Evolutionary conservation across 2,113 vertebrate genomes (phyloP), one percentile per base, ranked within the genome.

Genomic region (Tympanuchus pallidicinctus): DNA sequence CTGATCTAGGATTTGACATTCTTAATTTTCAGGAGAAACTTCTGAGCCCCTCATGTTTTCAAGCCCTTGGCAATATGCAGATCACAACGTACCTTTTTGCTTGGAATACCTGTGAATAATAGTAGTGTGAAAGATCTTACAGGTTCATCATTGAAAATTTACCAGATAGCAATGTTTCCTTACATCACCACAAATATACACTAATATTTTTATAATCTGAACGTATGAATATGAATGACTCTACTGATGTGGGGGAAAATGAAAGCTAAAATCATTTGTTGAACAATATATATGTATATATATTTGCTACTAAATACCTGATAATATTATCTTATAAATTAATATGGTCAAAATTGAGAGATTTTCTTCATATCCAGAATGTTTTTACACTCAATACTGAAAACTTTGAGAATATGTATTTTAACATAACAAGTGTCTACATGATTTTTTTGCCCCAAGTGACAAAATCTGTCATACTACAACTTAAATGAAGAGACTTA

Each of bases 21-120:
- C 66, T 85, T 92, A 60, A 95, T 74, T 95, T 97, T 61, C 28
- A 91, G 48, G 65, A 85, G 63, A 87, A 90, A 85, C 10, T 85
- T 82, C n/a, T 73, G 70, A 88, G 43, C 20, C 14, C 7, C 19
- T 92, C 92, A 56, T 57, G 36, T 34, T 94, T 95, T 75, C 22
- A 54, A 73, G 28, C 14, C 4, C 61, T 36, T 82, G 32, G 50
- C 21, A 81, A 43, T 56, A 57, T 36, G 32, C 36, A 65, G 3
- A 88, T 92, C 91, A n/a, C 52, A 83, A 82, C 6, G 22, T 77
- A n/a, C 38, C 12, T 60, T 93, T 93, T 85, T 83, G 25, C 38
- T 90, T 56, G 6, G 22, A 56, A 11, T 65, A 47, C 30, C 45
- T 57, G 25, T 78, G 89, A 88, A 75, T 88, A 90, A 72, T 60